Evolutionary conservation across 2,888 invertebrate genomes (phyloP).

Genomic region (Leucophora obtusa): DNA sequence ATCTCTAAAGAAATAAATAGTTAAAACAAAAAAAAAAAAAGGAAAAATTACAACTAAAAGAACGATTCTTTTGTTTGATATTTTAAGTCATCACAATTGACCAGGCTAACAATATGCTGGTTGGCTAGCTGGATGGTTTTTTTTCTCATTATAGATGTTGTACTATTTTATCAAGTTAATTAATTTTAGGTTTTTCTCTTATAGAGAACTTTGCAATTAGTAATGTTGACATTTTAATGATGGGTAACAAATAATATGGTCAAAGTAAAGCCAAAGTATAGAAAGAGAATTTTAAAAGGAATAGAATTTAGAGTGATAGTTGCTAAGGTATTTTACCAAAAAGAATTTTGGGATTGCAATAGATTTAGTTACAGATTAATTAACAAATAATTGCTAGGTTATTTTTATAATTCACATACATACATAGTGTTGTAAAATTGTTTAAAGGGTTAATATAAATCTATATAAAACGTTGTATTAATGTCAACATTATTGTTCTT

Average conservation of each 20-base stretch:
- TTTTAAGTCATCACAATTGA: slow-evolving; percentile 32
- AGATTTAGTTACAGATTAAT: not conserved
- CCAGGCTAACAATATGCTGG: slow-evolving; percentile 27
- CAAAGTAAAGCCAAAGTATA: not conserved
- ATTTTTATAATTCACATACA: not conserved
- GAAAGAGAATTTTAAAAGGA: not conserved
- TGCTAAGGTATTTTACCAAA: not conserved
- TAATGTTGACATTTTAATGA: slow-evolving; percentile 60
- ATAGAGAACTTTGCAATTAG: slow-evolving; percentile 46
- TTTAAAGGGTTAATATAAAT: not conserved
- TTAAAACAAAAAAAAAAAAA: not conserved
- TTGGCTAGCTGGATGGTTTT: slow-evolving; percentile 12
- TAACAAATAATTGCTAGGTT: too few species aligned
- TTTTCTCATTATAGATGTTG: not conserved
- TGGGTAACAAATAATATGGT: slow-evolving; percentile 28
- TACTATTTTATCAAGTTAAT: not conserved
- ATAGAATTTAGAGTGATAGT: not conserved
- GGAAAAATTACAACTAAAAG: not conserved
- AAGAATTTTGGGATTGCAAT: not conserved
- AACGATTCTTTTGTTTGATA: slow-evolving; percentile 28
- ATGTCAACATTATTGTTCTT: not conserved
- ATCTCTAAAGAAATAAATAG: not conserved
- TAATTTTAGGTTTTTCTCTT: not conserved
- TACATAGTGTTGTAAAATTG: too few species aligned
- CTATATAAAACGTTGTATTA: not conserved